Base-by-base conservation (phyloP, 64 coral and sea anemone species). In the Montipora cactus region DNA sequence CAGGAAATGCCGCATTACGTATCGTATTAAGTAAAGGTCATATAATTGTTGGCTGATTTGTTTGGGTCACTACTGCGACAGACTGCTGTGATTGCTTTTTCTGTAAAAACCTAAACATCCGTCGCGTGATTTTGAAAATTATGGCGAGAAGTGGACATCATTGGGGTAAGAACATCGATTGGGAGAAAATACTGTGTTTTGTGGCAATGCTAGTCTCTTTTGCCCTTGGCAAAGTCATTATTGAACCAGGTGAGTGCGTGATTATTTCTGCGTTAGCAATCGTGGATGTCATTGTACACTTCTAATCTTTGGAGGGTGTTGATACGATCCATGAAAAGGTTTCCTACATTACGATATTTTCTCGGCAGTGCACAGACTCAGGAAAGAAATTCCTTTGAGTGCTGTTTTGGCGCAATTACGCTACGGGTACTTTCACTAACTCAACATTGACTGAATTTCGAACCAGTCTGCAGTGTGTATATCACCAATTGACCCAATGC, bases 241-340 rank as follows among this genome's bases (percentile, higher is more conserved):
- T 84, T 4, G n/a, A 6, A 48, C 81, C 81, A 84, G 81, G 81
- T 84, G 19, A 68, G 81, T 25, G 59, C 61, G 8, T 46, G 57
- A 83, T 47, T n/a, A 13, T 68, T 19, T 68, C 18, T 19, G 8
- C 15, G 9, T 12, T 4, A 67, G 64, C 0, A 7, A 37, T 37
- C 16, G 0, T 14, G 11, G 7, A 71, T 71, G 68, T 71, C 68
- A 71, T 71, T 71, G 68, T 6, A 4, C 68, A 6, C 19, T 5
- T 71, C 16, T 18, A 14, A 71, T 71, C 18, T 13, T 68, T 68
- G 0, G 64, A 68, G 53, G 11, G 53, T 11, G 53, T 11, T 57
- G 53, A 57, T 37, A 37, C 37, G 52, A 55, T 64, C 13, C 13
- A 64, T 64, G 13, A 8, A 64, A 64, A 64, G 9, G 61, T 64